phyloP scores from a whole-genome alignment of 2,888 invertebrate species.

The Cistogaster globosa region DNA sequence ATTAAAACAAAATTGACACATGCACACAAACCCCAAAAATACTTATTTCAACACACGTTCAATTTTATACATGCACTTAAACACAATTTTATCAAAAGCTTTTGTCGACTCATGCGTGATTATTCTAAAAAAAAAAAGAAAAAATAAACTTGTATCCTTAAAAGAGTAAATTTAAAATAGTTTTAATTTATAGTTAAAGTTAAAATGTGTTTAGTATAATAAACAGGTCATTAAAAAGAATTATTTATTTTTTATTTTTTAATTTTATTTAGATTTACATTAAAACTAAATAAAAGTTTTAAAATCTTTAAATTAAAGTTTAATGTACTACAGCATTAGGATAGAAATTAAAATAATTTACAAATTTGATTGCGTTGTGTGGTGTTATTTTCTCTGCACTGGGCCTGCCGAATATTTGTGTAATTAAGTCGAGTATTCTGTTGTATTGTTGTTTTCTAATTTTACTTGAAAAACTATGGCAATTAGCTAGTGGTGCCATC shows the following conservation, averaged over 20 bases:
- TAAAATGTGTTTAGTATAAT: conserved; percentile 53
- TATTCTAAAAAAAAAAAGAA: conserved; percentile 43
- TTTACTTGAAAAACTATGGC: too few relatives aligned
- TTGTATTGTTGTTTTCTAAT: too few relatives aligned
- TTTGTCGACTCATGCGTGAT: conserved; percentile 66
- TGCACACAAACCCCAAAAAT: background rate
- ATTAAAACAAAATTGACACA: conserved; percentile 61
- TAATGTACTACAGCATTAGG: too few relatives aligned
- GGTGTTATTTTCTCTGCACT: too few relatives aligned
- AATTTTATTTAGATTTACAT: background rate
- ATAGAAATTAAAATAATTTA: too few relatives aligned
- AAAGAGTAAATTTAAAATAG: conserved; percentile 31
- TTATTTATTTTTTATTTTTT: background rate
- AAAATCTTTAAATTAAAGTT: too few relatives aligned
- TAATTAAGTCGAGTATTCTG: too few relatives aligned
- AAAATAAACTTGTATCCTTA: conserved; percentile 8
- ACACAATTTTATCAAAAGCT: conserved; percentile 59
- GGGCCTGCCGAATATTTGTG: too few relatives aligned
- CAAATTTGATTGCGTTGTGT: too few relatives aligned
- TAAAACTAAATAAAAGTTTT: background rate
- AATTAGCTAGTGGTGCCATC: too few relatives aligned
- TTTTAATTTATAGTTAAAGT: conserved; percentile 39
- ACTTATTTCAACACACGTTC: background rate
- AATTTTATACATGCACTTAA: background rate
- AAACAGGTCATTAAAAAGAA: conserved; percentile 24